A percentile compares a stretch with the other conserved stretches of the same genome.
Conservation (phyloP, 2,797 vertebrate genomes). For the Sarcophilus harrisii region DNA sequence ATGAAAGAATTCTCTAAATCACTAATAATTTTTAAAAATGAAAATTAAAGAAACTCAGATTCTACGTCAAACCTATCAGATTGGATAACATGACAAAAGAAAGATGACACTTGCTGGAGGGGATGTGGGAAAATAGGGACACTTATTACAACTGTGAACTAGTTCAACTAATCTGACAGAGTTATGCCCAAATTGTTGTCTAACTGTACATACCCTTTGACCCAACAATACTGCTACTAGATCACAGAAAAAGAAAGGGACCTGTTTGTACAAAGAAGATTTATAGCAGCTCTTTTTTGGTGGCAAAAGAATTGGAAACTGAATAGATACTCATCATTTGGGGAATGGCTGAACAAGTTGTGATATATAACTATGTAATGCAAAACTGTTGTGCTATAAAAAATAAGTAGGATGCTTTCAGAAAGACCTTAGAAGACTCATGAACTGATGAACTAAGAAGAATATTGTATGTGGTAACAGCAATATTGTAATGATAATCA, state of each 20-base stretch:
- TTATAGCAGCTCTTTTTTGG: not conserved
- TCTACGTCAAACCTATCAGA: not conserved
- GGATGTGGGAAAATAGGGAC: not conserved
- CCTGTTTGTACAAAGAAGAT: not conserved
- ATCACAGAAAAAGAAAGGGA: not conserved
- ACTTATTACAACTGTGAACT: not conserved
- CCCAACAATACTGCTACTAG: not conserved
- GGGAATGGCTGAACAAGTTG: not conserved
- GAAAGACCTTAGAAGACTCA: not conserved
- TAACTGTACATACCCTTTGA: not conserved
- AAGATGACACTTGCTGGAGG: not conserved
- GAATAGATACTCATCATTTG: not conserved
- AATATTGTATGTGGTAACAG: not conserved
- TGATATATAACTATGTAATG: not conserved
- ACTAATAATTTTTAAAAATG: not conserved
- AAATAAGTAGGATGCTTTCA: not conserved
- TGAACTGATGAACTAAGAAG: not conserved
- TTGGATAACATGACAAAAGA: not conserved
- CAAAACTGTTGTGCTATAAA: not conserved
- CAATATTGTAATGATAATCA: not conserved
- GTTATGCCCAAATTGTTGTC: not conserved
- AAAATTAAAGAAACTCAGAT: not conserved
- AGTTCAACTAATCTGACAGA: not conserved
- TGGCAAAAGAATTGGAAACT: not conserved
- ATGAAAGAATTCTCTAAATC: not conserved